Evolutionary conservation across 2,888 invertebrate genomes (phyloP).

Genomic region (Leptogaster cylindrica): DNA sequence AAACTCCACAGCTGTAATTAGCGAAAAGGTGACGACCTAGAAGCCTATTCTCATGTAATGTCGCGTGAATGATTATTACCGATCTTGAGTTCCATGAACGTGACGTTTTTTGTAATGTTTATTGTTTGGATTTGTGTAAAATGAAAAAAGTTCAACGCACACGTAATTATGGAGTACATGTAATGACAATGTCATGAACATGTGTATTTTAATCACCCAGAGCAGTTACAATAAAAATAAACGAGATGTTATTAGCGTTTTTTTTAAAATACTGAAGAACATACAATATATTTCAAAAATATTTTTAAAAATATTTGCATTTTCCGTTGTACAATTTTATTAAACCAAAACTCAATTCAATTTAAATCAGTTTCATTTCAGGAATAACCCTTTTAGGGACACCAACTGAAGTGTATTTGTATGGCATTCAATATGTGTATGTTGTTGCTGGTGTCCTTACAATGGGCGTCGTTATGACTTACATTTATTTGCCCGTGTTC

Average conservation of each 20-base stretch:
- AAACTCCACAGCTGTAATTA: too few species aligned
- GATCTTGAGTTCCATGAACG: too few species aligned
- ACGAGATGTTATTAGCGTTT: neutral
- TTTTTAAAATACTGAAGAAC: neutral
- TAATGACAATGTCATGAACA: too few species aligned
- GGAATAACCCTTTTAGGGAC: conserved; percentile 79
- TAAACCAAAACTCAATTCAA: neutral
- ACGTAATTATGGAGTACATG: too few species aligned
- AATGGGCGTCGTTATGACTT: conserved; percentile 69
- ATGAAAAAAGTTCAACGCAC: too few species aligned
- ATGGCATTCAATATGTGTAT: conserved; percentile 76
- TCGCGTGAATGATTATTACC: too few species aligned
- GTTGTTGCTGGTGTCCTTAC: conserved; percentile 66
- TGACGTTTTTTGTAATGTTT: too few species aligned
- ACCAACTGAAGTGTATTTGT: conserved; percentile 79
- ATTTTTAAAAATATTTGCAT: neutral
- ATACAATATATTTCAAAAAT: neutral
- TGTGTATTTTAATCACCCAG: too few species aligned
- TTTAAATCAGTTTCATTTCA: conserved; percentile 69
- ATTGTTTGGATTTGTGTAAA: too few species aligned
- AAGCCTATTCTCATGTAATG: too few species aligned
- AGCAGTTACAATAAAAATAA: too few species aligned
- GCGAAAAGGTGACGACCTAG: too few species aligned
- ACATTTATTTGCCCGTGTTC: conserved; percentile 73
- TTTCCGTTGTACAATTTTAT: neutral